A percentile compares a stretch with the other conserved stretches of the same genome.
These are phyloP conservation scores for Microtus ochrogaster DNA, from an alignment of 2,113 vertebrate genomes.

Conservation along the genomic window DNA sequence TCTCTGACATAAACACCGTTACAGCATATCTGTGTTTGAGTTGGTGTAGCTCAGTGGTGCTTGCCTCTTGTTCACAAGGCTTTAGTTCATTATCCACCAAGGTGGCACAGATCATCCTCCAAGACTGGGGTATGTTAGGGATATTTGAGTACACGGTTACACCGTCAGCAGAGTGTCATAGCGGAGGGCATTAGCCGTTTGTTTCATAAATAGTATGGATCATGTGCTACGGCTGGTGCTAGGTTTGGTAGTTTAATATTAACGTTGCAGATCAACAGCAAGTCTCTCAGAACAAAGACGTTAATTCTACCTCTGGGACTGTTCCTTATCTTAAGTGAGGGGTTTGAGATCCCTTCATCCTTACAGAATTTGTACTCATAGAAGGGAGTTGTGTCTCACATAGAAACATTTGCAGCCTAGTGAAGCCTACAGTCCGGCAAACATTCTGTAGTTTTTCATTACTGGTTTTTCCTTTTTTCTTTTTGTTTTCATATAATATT, in stretches of 20 bases:
- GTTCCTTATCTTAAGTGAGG: neutral
- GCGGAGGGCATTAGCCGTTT: neutral
- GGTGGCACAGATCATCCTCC: neutral
- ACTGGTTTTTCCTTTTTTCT: neutral
- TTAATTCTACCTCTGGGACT: neutral
- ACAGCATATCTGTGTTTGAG: neutral
- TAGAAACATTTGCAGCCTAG: neutral
- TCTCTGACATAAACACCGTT: neutral
- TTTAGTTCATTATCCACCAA: neutral
- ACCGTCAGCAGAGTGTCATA: neutral
- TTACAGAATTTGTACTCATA: constrained; percentile 43
- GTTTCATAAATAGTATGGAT: constrained; percentile 35
- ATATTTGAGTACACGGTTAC: neutral
- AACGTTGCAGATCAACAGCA: neutral
- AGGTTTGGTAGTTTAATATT: constrained; percentile 25
- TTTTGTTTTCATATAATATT: constrained; percentile 18
- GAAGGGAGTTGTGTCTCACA: neutral
- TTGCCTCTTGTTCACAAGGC: neutral
- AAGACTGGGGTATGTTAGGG: neutral
- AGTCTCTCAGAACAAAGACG: neutral
- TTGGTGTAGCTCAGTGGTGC: neutral
- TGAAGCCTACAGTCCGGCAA: neutral
- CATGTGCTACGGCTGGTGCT: neutral
- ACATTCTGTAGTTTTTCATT: constrained; percentile 34
- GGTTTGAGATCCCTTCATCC: neutral